Evolutionary conservation across 2,888 invertebrate genomes (phyloP).

Genomic region (Morinoia aosen): DNA sequence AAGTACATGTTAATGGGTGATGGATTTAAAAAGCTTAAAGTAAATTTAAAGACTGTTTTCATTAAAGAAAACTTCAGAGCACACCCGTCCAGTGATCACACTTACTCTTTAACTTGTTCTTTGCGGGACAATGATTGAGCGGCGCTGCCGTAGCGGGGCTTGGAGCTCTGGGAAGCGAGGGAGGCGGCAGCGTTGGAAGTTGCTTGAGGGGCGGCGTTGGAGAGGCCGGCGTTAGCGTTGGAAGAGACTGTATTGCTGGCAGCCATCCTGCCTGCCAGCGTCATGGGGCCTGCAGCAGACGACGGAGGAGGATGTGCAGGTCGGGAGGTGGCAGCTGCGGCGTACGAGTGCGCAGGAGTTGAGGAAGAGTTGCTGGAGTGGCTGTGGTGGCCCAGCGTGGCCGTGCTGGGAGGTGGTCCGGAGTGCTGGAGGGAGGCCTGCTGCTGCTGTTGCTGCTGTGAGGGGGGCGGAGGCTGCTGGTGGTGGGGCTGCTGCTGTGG

Average conservation of each 20-base stretch:
- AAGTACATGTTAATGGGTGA: neutral
- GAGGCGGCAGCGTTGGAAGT: slow-evolving; percentile 38
- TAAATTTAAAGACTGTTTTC: neutral
- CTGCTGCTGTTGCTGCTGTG: slow-evolving; percentile 21
- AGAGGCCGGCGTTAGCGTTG: slow-evolving; percentile 44
- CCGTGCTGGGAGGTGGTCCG: neutral
- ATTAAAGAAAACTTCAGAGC: neutral
- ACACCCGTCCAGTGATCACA: neutral
- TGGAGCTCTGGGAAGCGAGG: slow-evolving; percentile 7
- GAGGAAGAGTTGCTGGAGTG: slow-evolving; percentile 52
- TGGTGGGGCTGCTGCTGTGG: slow-evolving; percentile 12
- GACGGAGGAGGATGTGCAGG: slow-evolving; percentile 53
- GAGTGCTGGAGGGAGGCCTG: neutral
- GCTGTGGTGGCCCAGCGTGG: slow-evolving; percentile 40
- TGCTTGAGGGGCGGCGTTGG: slow-evolving; percentile 53
- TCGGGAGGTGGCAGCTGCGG: slow-evolving; percentile 54
- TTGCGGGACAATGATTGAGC: slow-evolving; percentile 65
- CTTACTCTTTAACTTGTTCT: slow-evolving; percentile 67
- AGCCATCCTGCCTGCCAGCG: slow-evolving; percentile 55
- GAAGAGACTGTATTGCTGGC: slow-evolving; percentile 55
- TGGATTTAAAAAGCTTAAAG: neutral
- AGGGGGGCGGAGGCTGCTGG: slow-evolving; percentile 14
- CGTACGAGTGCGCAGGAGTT: slow-evolving; percentile 58
- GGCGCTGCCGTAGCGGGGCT: slow-evolving; percentile 56
- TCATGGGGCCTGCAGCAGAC: slow-evolving; percentile 7